Base-by-base conservation (phyloP, 2,888 invertebrate species). In the Tachystola acroxantha region DNA sequence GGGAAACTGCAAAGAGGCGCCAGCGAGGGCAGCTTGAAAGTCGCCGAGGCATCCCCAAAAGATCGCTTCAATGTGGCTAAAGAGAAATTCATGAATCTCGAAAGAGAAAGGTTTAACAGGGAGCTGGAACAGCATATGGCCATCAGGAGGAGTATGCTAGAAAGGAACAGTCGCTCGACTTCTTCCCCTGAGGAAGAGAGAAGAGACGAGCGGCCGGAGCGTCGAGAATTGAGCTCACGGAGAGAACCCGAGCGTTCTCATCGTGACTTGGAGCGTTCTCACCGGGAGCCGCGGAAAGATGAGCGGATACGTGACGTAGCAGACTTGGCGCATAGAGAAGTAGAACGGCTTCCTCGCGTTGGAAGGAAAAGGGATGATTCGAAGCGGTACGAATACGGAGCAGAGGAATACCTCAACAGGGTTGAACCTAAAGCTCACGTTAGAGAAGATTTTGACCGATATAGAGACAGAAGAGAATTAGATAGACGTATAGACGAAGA, bases 21-120 rank as follows among this genome's bases (percentile, higher is more conserved):
- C 56, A 67, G 88, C 72, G 72, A 89, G 71, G 63, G 88, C 48
- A 76, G 88, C 63, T 52, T 82, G 32, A 85, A 86, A 48, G 32
- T 80, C 10, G 67, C 78, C 1, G 76, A 86, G 52, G 57, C 74
- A 32, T 90, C 92, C 1, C 94, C 94, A 0, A 90, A 93, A 50
- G 94, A 95, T 57, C 89, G 94, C 40, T 95, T 95, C 76, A 92
- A 94, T 55, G 95, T 95, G 55, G 95, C 95, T 30, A 95, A 95
- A 72, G 94, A 95, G 60, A 95, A 95, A 75, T 95, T 95, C 65
- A 89, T 92, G 69, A 90, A 93, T 45, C 88, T 95, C 73, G 95
- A 95, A 64, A 88, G 92, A 42, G 92, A 93, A 53, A 81, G 90
- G 39, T 86, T 91, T 45, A 89, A 89, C 46, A 84, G 88, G 48